Percentiles rank a stretch among this genome's conserved stretches.
Conservation (phyloP, 2,797 vertebrate genomes). For the Hypotaenidia okinawae region DNA sequence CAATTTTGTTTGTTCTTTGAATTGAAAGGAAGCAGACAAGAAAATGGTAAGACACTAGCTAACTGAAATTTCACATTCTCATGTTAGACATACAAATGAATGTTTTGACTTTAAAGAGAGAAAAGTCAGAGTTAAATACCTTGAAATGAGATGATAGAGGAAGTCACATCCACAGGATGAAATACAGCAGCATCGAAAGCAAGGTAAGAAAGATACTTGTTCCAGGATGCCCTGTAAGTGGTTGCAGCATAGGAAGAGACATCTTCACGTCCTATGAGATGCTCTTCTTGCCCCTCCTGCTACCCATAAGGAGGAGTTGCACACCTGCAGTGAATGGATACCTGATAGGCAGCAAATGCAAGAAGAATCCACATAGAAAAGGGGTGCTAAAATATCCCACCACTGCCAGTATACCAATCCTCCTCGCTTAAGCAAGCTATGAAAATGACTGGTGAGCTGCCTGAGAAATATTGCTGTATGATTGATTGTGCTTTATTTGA, state of each 20-base stretch:
- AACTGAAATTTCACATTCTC: not conserved
- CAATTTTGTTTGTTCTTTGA: not conserved
- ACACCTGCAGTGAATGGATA: not conserved
- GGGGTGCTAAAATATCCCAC: not conserved
- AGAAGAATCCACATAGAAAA: not conserved
- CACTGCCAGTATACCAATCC: not conserved
- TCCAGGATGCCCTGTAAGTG: not conserved
- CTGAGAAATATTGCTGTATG: not conserved
- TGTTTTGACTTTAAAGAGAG: not conserved
- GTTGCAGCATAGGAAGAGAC: not conserved
- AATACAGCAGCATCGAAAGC: accelerated
- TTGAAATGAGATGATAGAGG: not conserved
- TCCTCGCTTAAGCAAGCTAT: not conserved
- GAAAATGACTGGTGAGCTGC: not conserved
- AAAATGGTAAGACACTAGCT: not conserved
- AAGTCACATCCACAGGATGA: not conserved
- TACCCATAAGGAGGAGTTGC: not conserved
- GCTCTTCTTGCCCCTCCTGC: not conserved
- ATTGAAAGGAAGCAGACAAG: not conserved
- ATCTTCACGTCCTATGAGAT: not conserved
- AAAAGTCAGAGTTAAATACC: not conserved
- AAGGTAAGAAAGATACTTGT: not conserved
- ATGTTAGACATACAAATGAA: not conserved
- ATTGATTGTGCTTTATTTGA: not conserved
- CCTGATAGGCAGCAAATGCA: not conserved